Evolutionary conservation across 2,888 invertebrate genomes (phyloP), one percentile per base, ranked within the genome.

Genomic region (Drosophila meridionalis): DNA sequence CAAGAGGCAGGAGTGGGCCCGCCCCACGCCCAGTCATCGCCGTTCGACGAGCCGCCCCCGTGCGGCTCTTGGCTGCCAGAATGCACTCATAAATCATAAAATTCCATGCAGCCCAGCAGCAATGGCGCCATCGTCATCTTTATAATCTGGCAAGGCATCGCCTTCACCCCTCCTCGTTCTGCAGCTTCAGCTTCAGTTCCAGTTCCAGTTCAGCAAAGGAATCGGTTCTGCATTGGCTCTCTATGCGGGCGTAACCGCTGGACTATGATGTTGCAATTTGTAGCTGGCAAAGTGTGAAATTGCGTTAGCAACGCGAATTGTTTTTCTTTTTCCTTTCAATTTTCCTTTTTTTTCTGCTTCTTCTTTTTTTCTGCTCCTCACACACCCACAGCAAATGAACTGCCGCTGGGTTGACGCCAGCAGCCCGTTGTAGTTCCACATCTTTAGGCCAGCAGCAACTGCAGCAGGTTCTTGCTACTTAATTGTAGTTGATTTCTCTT

Each of bases 261-360:
- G 83, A 72, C 87, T 87, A 89, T 89, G 89, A 87, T 86, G 89
- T 78, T 82, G 87, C 88, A 87, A 88, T 87, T 87, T 87, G 90
- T 88, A 89, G 79, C 79, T 87, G 87, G 83, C 80, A 90, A 87
- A 87, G 87, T 87, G 87, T 87, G 88, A 87, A 87, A 87, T 89
- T 88, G 87, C 88, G 83, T 88, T 87, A 78, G 78, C 77, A 78
- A 72, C 74, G 78, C 76, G 86, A 82, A 85, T 89, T 82, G 87
- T 87, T 87, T 78, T 83, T 53, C 40, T 67, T 56, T 36, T 36
- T 38, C 40, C 45, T 50, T 50, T 50, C 40, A 32, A 50, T 50
- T 50, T 60, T 11, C 11, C 12, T 38, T 28, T 26, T 7, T 14
- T 12, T 38, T 26, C 28, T 32, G 32, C 28, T 45, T 4, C 26